Conservation (phyloP, 2,113 vertebrate species). For the Eolophus roseicapilla region DNA sequence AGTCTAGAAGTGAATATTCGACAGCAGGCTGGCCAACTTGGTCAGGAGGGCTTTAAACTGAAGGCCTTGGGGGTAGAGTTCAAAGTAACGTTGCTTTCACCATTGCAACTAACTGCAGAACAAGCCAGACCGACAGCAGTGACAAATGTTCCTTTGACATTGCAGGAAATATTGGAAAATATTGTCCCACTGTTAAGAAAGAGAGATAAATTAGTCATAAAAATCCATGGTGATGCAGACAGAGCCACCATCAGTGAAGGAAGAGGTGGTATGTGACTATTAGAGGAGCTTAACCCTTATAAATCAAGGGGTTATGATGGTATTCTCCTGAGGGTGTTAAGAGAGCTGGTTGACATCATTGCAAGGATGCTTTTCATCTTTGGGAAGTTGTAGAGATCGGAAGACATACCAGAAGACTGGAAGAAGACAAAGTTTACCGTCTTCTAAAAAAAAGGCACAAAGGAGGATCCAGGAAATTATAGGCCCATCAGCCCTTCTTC, state of each 20-base stretch:
- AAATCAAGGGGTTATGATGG: not conserved
- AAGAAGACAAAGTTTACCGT: not conserved
- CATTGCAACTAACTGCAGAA: not conserved
- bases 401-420: not conserved
- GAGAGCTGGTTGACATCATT: not conserved
- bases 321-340: not conserved
- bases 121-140: not conserved
- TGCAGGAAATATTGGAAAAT: not conserved
- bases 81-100: not conserved
- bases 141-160: not conserved
- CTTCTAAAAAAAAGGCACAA: not conserved
- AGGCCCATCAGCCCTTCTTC: not conserved
- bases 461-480: not conserved
- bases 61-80: not conserved
- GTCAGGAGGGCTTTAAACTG: not conserved
- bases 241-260: not conserved
- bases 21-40: not conserved
- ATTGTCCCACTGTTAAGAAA: not conserved
- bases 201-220: not conserved
- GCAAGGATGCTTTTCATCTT: not conserved
- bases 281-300: not conserved
- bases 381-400: not conserved
- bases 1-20: not conserved
- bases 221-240: not conserved
- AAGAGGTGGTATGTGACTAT: not conserved